Evolutionary conservation across 2,888 invertebrate genomes (phyloP), one percentile per base, ranked within the genome.

Genomic region (Habrosyne pyritoides): DNA sequence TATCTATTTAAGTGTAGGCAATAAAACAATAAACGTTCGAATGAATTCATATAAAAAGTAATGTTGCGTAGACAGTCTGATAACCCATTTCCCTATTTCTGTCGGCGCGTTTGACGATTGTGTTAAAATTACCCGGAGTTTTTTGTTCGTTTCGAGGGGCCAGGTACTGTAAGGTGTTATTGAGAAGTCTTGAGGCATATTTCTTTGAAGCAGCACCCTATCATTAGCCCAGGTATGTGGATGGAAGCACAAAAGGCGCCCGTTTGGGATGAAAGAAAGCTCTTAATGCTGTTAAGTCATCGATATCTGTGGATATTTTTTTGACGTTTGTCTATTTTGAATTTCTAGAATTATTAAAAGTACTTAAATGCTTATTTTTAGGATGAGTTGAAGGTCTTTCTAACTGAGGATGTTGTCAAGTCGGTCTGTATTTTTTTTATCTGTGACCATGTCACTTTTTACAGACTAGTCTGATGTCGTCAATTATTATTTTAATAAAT

Each of bases 211-310:
- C 64, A 58, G 68, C 74, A 81, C 83, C 87, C 88, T 88, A 87
- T 89, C 87, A 89, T 89, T 88, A 89, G 70, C 73, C 67, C 88
- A 88, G 89, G 89, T 89, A 89, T 62, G 66, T 66, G 72, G 69
- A 71, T 73, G 64, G 64, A 56, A 56, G 64, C 66, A 73, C 71
- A 75, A 80, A 77, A 75, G 75, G 63, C 69, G 70, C 74, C 63
- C 75, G 76, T 70, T 83, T 78, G 70, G 74, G 73, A 72, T 77
- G 71, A 74, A 81, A 74, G 81, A 79, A 81, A 78, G 77, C 79
- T 79, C 79, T 79, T 81, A 74, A 79, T 73, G 68, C 59, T 67
- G 69, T 77, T 76, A 71, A 71, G 69, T 76, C 33, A 66, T 71
- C n/a, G n/a, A n/a, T n/a, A n/a, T n/a, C 68, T 61, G 63, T 61